Conservation (phyloP, 2,888 invertebrate species). For the Parascotia fuliginaria region DNA sequence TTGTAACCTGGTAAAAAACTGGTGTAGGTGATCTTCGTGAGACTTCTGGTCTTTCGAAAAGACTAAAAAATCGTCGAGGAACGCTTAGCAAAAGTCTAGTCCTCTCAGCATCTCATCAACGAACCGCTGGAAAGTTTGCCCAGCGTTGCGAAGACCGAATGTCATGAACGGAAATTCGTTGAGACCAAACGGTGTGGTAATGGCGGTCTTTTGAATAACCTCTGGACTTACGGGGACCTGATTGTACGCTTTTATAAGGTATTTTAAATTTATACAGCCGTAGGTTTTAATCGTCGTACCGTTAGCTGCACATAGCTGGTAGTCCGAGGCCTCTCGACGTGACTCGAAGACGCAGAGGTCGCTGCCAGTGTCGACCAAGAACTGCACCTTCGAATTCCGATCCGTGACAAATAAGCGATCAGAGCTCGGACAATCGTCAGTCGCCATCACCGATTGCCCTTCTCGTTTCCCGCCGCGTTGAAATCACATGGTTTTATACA, state of each 20-base stretch:
- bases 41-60: background rate
- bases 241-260: constrained; percentile 20
- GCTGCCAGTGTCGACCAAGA: background rate
- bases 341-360: constrained; percentile 1
- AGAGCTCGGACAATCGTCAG: constrained; percentile 4
- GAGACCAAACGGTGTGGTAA: background rate
- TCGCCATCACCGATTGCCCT: constrained; percentile 13
- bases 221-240: constrained; percentile 26
- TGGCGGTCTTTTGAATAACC: constrained; percentile 34
- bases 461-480: constrained; percentile 7
- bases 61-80: background rate
- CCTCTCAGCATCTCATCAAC: background rate
- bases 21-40: background rate
- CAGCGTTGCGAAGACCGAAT: background rate
- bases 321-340: background rate
- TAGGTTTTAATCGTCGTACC: constrained; percentile 6
- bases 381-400: background rate
- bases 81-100: background rate
- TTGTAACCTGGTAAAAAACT: background rate
- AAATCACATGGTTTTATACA: constrained; percentile 4
- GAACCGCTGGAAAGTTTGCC: constrained; percentile 1
- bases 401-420: constrained; percentile 7
- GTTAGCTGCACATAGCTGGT: constrained; percentile 6
- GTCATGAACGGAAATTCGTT: background rate
- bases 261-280: constrained; percentile 4